phyloP scores from a whole-genome alignment of 2,113 vertebrate species.

The Neodon shergylaensis region DNA sequence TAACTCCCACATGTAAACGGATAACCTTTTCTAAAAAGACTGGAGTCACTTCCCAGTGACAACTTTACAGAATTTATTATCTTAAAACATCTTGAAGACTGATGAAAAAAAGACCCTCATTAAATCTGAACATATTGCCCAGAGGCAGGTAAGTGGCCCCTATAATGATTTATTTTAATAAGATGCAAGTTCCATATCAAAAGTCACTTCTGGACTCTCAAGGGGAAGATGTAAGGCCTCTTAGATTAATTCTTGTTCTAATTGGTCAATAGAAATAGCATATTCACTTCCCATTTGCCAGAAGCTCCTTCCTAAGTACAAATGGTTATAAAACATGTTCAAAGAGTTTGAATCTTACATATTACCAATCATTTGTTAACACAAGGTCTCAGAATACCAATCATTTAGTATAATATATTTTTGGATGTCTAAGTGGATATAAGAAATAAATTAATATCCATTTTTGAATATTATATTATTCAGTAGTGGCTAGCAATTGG shows the following conservation, averaged over 20 bases:
- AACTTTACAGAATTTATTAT: slow-evolving; percentile 51
- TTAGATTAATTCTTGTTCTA: neutral
- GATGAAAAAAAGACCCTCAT: neutral
- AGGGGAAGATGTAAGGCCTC: neutral
- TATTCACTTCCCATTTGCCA: neutral
- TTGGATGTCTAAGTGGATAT: neutral
- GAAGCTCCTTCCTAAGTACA: neutral
- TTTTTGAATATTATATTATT: neutral
- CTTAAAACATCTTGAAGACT: slow-evolving; percentile 38
- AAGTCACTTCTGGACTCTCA: neutral
- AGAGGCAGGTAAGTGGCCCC: neutral
- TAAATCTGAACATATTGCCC: slow-evolving; percentile 14
- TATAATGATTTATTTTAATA: neutral
- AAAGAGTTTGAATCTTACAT: neutral
- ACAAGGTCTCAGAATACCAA: neutral
- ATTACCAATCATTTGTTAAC: slow-evolving; percentile 2
- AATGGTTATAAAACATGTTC: neutral
- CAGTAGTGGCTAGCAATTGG: neutral
- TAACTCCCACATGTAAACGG: slow-evolving; percentile 70
- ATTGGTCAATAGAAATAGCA: neutral
- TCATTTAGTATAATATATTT: neutral
- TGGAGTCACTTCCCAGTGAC: slow-evolving; percentile 22
- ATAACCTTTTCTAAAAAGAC: slow-evolving; percentile 51
- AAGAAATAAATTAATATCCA: neutral
- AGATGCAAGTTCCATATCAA: neutral